phyloP scores from a whole-genome alignment of 2,113 vertebrate genomes.

The Prionailurus bengalensis region DNA sequence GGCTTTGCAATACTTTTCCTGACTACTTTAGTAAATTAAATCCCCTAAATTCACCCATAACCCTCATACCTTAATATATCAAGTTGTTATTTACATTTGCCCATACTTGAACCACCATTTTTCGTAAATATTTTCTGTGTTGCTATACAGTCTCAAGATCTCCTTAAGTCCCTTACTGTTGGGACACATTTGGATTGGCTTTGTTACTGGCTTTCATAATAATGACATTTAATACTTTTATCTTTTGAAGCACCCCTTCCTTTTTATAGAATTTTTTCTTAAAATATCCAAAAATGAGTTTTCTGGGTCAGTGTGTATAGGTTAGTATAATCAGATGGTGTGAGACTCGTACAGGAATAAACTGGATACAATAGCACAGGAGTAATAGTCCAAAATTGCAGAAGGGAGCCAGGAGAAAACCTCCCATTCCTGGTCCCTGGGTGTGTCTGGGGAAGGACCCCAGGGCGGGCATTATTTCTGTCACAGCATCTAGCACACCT shows the following conservation, averaged over 20 bases:
- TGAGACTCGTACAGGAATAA: neutral
- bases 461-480: neutral
- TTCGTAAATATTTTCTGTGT: neutral
- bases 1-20: neutral
- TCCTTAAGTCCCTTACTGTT: neutral
- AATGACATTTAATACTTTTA: neutral
- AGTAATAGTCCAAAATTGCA: neutral
- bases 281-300: neutral
- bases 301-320: neutral
- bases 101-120: neutral
- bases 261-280: neutral
- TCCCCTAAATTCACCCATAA: neutral
- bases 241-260: neutral
- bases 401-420: neutral
- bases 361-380: neutral
- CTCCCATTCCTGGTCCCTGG: neutral
- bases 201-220: constrained; percentile 9
- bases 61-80: neutral
- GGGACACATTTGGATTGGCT: neutral
- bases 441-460: neutral
- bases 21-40: constrained; percentile 17
- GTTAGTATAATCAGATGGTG: neutral
- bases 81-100: neutral
- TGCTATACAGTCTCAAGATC: neutral
- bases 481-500: neutral